Evolutionary conservation across 1,140 invertebrate genomes (phyloP), one percentile per base, ranked within the genome.

Genomic region (Brachionus rotundiformis): DNA sequence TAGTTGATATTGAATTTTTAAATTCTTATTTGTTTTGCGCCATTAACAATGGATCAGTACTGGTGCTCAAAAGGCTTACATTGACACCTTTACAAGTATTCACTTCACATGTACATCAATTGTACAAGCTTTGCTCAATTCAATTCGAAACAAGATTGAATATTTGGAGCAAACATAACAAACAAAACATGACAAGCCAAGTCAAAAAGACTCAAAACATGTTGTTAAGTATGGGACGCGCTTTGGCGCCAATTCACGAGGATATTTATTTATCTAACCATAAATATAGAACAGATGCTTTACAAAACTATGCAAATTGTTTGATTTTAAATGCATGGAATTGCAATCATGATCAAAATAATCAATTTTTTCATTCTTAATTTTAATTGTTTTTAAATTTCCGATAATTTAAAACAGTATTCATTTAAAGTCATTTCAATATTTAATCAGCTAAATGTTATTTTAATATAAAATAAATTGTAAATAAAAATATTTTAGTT

Each of bases 271-370:
- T 79, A 13, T 54, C 47, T 2, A 59, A 63, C 47, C 16, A 8
- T 0, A 79, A 79, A 33, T 79, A 79, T 61, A 10, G 76, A 8
- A 63, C 54, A 19, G 76, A 79, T 36, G 44, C 59, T 39, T 27
- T 79, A 59, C 47, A 63, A 59, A 63, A 79, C 59, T 79, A 79
- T 79, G 76, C 76, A 54, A 79, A 79, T 79, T 79, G 76, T 79
- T 79, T 79, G 19, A 79, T 79, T 13, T 61, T 63, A 63, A 59
- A 63, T 29, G 44, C 76, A 36, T 79, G 76, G 76, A 79, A 79
- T 59, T 59, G 29, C 29, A 79, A 63, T 61, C 36, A 59, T 63
- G 76, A 79, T 5, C 44, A 73, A 73, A 23, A 44, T 44, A 44
- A 44, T 6, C 16, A 6, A 23, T 25, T 27, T 25, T 44, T 44